Percentiles rank a stretch among this genome's conserved stretches.
phyloP scores from a whole-genome alignment of 2,797 vertebrate species.

The Eulemur rubriventer region DNA sequence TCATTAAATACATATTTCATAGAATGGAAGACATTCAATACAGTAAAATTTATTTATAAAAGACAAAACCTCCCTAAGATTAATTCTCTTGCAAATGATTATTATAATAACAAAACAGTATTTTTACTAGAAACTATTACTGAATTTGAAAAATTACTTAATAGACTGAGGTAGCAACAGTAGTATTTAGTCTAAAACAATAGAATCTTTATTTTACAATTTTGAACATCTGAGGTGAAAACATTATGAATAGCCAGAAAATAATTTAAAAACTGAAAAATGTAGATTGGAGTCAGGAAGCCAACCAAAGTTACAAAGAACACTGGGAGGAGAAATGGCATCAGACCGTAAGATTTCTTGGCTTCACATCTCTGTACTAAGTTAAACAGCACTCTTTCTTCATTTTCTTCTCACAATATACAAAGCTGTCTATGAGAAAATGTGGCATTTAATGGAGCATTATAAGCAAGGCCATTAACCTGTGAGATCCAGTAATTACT shows the following conservation, averaged over 20 bases:
- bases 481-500: not conserved
- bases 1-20: conserved; percentile 19
- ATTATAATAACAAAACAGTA: not conserved
- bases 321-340: not conserved
- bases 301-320: not conserved
- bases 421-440: not conserved
- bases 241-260: not conserved
- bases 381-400: not conserved
- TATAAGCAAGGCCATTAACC: not conserved
- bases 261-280: conserved; percentile 41
- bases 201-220: not conserved
- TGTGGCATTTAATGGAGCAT: not conserved
- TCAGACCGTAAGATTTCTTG: not conserved
- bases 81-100: conserved; percentile 19
- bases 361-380: not conserved
- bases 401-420: not conserved
- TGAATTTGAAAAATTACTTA: conserved; percentile 10
- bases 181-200: conserved; percentile 19
- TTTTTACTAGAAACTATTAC: conserved; percentile 32
- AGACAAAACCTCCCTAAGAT: not conserved
- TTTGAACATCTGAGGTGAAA: not conserved
- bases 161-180: not conserved
- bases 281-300: not conserved
- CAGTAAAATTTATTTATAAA: not conserved
- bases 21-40: not conserved